phyloP scores from a whole-genome alignment of 37 sponge, comb jelly and placozoan species.

The Theonella swinhoei region DNA sequence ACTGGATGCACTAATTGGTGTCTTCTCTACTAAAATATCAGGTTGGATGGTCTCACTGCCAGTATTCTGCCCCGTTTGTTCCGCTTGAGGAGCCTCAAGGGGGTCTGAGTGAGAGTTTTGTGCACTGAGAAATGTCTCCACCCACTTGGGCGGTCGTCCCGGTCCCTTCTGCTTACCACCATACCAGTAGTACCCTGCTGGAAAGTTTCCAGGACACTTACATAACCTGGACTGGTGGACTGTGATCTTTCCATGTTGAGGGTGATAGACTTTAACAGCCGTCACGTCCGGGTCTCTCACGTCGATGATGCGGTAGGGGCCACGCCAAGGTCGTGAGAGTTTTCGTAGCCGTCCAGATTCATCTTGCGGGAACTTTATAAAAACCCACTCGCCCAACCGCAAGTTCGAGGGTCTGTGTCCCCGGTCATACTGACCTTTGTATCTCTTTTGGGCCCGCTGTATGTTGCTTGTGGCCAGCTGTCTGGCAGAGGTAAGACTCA shows the following conservation, averaged over 20 bases:
- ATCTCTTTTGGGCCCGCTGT: not conserved
- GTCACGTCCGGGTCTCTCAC: not conserved
- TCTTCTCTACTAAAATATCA: not conserved
- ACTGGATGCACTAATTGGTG: not conserved
- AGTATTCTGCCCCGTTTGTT: no score
- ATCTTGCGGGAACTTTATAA: conserved; percentile 2
- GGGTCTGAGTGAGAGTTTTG: no score
- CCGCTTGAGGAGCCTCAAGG: no score
- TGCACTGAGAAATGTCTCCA: not conserved
- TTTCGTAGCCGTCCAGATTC: conserved; percentile 10
- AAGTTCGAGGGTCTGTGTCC: no score
- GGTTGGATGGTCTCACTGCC: no score
- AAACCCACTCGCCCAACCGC: conserved; percentile 5
- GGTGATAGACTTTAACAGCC: not conserved
- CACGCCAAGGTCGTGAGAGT: conserved; percentile 24
- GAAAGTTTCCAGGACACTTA: not conserved
- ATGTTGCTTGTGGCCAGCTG: not conserved
- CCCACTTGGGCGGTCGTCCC: not conserved
- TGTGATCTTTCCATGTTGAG: not conserved
- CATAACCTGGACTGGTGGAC: not conserved
- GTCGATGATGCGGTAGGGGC: conserved; percentile 7
- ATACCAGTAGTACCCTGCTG: not conserved
- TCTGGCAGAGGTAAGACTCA: conserved; percentile 17
- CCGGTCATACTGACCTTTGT: conserved; percentile 9
- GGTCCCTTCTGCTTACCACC: not conserved